Evolutionary conservation across 2,888 invertebrate species (phyloP).

Genomic region (Sicus ferrugineus): DNA sequence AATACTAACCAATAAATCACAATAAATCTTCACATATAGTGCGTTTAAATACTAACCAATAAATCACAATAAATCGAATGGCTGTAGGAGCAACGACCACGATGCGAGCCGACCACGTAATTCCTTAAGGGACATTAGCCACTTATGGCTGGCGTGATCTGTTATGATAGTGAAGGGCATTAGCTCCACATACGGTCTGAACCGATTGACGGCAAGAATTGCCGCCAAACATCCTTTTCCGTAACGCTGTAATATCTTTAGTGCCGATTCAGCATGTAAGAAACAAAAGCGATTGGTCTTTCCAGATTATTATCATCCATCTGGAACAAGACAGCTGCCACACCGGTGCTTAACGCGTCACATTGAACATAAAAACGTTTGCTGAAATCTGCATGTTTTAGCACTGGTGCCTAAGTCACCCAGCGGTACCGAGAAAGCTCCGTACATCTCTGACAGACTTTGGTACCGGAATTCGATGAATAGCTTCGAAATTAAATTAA

Average conservation of each 20-base stretch:
- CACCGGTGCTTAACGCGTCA: conserved; percentile 22
- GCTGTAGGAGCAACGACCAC: conserved; percentile 42
- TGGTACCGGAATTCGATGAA: conserved; percentile 24
- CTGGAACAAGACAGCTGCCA: conserved; percentile 26
- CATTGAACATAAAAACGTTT: conserved; percentile 32
- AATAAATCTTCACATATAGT: background rate
- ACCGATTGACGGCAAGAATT: conserved; percentile 23
- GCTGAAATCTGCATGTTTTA: too few relatives aligned
- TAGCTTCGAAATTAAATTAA: conserved; percentile 33
- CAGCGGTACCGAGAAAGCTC: conserved; percentile 41
- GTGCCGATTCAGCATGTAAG: conserved; percentile 9
- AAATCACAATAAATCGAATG: conserved; percentile 37
- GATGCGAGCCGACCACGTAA: conserved; percentile 47
- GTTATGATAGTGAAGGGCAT: conserved; percentile 18
- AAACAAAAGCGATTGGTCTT: conserved; percentile 27
- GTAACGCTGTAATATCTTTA: conserved; percentile 30
- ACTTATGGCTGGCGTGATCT: conserved; percentile 48
- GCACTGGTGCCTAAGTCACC: conserved; percentile 34
- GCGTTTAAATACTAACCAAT: conserved; percentile 20
- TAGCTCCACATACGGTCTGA: conserved; percentile 21
- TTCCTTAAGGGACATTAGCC: conserved; percentile 47
- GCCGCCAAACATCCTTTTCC: conserved; percentile 28
- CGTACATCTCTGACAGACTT: conserved; percentile 36
- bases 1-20: conserved; percentile 9
- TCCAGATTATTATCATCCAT: conserved; percentile 6